Percentiles rank a stretch among this genome's conserved stretches.
Evolutionary conservation across 1,140 invertebrate genomes (phyloP).

Genomic region (Halesus radiatus): DNA sequence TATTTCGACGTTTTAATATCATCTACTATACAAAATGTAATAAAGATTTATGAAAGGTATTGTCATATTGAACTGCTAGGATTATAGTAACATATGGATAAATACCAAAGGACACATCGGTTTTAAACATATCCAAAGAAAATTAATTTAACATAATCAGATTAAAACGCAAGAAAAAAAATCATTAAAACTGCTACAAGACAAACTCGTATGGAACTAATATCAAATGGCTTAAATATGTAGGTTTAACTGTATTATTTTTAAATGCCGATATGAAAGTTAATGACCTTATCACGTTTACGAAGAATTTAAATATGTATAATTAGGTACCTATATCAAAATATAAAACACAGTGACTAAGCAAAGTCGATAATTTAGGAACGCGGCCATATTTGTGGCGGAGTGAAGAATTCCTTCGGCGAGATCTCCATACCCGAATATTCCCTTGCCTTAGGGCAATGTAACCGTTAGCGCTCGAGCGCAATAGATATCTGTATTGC

Average conservation of each 20-base stretch:
- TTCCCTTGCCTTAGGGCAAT: conserved; percentile 46
- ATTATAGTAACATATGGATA: too few relatives aligned
- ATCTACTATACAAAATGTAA: too few relatives aligned
- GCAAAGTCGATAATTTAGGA: conserved; percentile 45
- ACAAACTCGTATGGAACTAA: too few relatives aligned
- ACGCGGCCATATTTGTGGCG: conserved; percentile 41
- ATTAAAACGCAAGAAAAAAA: too few relatives aligned
- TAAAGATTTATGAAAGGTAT: too few relatives aligned
- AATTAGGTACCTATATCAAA: conserved; percentile 28
- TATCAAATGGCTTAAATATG: too few relatives aligned
- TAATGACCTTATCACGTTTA: conserved; percentile 36
- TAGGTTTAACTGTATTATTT: neutral
- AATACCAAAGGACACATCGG: too few relatives aligned
- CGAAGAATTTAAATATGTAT: conserved; percentile 37
- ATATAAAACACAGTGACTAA: conserved; percentile 38
- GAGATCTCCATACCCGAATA: conserved; percentile 43
- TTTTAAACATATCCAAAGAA: too few relatives aligned
- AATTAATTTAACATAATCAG: too few relatives aligned
- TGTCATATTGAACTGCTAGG: too few relatives aligned
- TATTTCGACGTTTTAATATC: too few relatives aligned
- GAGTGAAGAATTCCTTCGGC: neutral
- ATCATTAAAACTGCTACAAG: too few relatives aligned
- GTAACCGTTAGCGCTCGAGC: conserved; percentile 41
- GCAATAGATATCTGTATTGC: conserved; percentile 38
- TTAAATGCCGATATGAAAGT: conserved; percentile 22